A percentile compares a stretch with the other conserved stretches of the same genome.
Evolutionary conservation across 2,797 vertebrate species (phyloP).

Genomic region (Crypturellus tataupa): DNA sequence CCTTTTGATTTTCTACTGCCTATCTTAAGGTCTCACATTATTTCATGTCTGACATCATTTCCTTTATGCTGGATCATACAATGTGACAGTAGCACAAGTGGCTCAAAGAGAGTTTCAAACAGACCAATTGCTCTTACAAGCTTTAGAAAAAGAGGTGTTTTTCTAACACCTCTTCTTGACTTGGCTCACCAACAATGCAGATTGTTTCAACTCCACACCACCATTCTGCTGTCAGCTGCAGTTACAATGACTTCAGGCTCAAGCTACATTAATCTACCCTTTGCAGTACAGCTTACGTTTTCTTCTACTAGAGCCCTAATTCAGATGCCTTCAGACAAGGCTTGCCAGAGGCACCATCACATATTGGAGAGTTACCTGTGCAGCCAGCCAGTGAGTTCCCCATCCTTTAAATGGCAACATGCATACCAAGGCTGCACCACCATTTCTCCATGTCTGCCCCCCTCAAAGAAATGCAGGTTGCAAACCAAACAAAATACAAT

Average conservation of each 20-base stretch:
- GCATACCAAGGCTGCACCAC: background rate
- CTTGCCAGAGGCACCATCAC: background rate
- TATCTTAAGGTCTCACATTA: background rate
- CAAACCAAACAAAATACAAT: background rate
- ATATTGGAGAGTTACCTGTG: rapidly evolving
- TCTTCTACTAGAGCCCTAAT: background rate
- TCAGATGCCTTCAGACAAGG: background rate
- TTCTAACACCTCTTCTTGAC: background rate
- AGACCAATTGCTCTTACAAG: background rate
- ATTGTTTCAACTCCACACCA: background rate
- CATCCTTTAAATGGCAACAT: background rate
- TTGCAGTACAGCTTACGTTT: background rate
- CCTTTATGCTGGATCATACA: background rate
- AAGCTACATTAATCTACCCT: background rate
- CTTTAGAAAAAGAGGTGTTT: background rate
- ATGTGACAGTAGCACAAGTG: background rate
- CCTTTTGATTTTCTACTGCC: background rate
- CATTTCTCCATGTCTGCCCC: background rate
- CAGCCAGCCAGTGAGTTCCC: background rate
- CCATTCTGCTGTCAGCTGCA: background rate
- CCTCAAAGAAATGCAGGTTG: background rate
- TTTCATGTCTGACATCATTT: background rate
- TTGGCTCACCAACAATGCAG: background rate
- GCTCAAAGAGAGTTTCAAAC: background rate
- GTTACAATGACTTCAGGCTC: background rate